Conservation (phyloP, 2,113 vertebrate genomes). For the Actenoides lindsayi region DNA sequence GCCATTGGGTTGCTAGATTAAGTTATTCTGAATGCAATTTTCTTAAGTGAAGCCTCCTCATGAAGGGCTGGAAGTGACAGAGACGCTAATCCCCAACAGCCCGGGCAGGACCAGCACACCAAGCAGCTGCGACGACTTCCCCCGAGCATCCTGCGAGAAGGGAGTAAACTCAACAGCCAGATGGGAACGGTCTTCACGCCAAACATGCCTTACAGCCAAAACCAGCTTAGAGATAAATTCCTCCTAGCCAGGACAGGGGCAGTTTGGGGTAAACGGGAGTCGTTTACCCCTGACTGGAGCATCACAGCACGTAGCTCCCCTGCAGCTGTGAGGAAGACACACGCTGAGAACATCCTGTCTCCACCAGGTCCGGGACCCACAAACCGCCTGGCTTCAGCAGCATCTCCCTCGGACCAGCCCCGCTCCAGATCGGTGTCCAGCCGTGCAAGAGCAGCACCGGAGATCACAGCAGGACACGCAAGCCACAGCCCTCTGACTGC, state of each 20-base stretch:
- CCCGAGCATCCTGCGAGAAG: not conserved
- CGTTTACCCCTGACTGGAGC: accelerated
- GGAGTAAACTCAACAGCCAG: not conserved
- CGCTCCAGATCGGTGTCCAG: accelerated
- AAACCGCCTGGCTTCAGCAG: not conserved
- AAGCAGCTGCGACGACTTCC: not conserved
- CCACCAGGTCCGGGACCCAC: accelerated
- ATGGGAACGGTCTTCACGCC: not conserved
- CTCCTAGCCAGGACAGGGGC: not conserved
- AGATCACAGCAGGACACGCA: not conserved
- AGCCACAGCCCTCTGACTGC: accelerated
- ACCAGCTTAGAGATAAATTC: not conserved
- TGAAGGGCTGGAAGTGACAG: not conserved
- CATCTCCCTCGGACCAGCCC: not conserved
- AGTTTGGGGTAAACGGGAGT: not conserved
- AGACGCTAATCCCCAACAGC: not conserved
- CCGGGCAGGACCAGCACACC: accelerated
- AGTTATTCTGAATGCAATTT: conserved; percentile 36
- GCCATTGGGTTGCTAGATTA: conserved; percentile 14
- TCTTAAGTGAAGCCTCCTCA: conserved; percentile 25
- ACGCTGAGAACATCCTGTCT: not conserved
- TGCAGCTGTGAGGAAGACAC: not conserved
- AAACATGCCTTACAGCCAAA: not conserved
- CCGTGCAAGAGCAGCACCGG: not conserved
- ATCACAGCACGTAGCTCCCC: not conserved